These are phyloP conservation scores for Sesia bembeciformis DNA, from an alignment of 2,888 invertebrate genomes.

Conservation along the genomic window DNA sequence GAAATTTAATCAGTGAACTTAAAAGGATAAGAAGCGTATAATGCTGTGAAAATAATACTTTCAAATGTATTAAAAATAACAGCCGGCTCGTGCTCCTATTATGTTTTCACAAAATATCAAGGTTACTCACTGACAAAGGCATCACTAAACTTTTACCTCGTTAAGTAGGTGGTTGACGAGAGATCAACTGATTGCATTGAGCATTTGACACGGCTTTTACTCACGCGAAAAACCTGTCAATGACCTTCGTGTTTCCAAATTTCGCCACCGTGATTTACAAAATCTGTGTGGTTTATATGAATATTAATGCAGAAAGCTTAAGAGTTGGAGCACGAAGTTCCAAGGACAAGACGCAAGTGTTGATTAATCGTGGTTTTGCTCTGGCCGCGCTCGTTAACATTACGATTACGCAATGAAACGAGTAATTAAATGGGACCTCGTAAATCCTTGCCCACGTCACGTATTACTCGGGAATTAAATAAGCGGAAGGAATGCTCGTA, in stretches of 20 bases:
- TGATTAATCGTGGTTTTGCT: slow-evolving; percentile 48
- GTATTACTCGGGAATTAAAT: slow-evolving; percentile 1
- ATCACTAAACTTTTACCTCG: slow-evolving; percentile 7
- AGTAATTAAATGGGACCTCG: slow-evolving; percentile 22
- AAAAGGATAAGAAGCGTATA: too few relatives aligned
- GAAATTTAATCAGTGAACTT: too few relatives aligned
- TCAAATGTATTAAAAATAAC: neutral
- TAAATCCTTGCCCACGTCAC: slow-evolving; percentile 17
- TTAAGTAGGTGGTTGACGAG: slow-evolving; percentile 11
- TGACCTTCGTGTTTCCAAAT: slow-evolving; percentile 8
- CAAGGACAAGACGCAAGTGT: slow-evolving; percentile 29
- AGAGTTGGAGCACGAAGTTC: slow-evolving; percentile 36
- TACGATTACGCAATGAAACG: slow-evolving; percentile 17
- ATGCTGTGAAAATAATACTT: neutral
- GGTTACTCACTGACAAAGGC: slow-evolving; percentile 9
- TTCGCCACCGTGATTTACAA: slow-evolving; percentile 4
- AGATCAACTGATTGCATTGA: slow-evolving; percentile 11
- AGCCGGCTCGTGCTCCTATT: slow-evolving; percentile 10
- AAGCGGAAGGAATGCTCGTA: neutral
- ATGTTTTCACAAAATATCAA: slow-evolving; percentile 20
- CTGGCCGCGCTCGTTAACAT: slow-evolving; percentile 13
- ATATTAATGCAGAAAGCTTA: slow-evolving; percentile 11
- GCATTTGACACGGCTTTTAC: slow-evolving; percentile 12
- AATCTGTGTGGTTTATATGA: too few relatives aligned
- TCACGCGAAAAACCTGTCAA: neutral